Evolutionary conservation across 2,113 vertebrate genomes (phyloP).

Genomic region (Urocynchramus pylzowi): DNA sequence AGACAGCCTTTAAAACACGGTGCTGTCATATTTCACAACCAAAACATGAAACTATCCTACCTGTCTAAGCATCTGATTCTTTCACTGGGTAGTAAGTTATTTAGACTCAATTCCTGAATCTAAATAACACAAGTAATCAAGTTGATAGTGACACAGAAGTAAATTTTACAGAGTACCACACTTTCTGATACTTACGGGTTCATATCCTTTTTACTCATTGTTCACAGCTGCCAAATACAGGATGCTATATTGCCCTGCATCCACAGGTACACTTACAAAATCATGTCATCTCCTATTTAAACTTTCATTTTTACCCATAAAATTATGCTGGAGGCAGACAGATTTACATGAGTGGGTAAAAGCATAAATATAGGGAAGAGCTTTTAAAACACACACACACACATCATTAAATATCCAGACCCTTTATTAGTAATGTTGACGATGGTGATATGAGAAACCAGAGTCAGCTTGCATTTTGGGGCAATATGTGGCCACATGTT

Average conservation of each 20-base stretch:
- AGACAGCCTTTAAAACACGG: background rate
- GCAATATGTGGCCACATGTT: fast-evolving
- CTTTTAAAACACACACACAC: background rate
- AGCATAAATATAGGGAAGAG: background rate
- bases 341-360: background rate
- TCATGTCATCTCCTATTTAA: background rate
- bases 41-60: background rate
- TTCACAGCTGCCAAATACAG: background rate
- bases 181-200: background rate
- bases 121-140: background rate
- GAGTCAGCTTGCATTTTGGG: background rate
- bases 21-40: background rate
- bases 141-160: background rate
- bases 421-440: background rate
- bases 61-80: background rate
- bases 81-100: background rate
- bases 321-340: background rate
- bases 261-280: background rate
- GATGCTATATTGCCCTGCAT: background rate
- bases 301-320: background rate
- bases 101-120: background rate
- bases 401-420: background rate
- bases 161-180: background rate
- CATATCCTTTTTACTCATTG: background rate
- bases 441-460: background rate